These are phyloP conservation scores for Cephus rjabovi DNA, from an alignment of 2,888 invertebrate genomes.

Conservation along the genomic window DNA sequence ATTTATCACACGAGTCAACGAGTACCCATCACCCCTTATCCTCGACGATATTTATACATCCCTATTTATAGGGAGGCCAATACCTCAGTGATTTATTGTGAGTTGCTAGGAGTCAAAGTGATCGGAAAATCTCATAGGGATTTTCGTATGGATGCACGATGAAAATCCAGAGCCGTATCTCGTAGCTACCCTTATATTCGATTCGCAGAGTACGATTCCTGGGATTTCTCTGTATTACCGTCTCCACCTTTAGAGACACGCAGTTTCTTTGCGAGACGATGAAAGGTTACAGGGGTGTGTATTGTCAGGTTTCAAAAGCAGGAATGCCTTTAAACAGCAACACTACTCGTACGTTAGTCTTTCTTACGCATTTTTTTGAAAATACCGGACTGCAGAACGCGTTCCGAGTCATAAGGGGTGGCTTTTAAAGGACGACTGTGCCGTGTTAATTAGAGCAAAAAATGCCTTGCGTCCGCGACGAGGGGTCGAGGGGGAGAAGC, in stretches of 20 bases:
- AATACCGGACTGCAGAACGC: too few species aligned
- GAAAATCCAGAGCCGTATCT: not conserved
- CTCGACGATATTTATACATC: not conserved
- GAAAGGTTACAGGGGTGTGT: not conserved
- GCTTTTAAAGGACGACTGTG: constrained; percentile 20
- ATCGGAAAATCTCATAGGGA: not conserved
- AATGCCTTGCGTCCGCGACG: constrained; percentile 1
- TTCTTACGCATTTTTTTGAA: not conserved
- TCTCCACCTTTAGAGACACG: not conserved
- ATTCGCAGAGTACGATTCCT: not conserved
- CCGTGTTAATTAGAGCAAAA: constrained; percentile 30
- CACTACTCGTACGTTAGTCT: not conserved
- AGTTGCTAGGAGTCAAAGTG: not conserved
- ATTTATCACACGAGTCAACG: not conserved
- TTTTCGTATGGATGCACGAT: not conserved
- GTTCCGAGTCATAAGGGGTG: not conserved
- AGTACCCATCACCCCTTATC: not conserved
- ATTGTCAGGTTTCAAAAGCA: not conserved
- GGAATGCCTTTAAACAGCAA: not conserved
- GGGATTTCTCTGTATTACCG: not conserved
- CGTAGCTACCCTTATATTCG: not conserved
- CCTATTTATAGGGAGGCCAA: not conserved
- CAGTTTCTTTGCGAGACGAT: not conserved
- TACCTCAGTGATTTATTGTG: not conserved
- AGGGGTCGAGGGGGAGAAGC: not conserved